Percentiles rank a stretch among this genome's conserved stretches.
These are phyloP conservation scores for Oligia latruncula DNA, from an alignment of 2,888 invertebrate genomes.

Conservation along the genomic window DNA sequence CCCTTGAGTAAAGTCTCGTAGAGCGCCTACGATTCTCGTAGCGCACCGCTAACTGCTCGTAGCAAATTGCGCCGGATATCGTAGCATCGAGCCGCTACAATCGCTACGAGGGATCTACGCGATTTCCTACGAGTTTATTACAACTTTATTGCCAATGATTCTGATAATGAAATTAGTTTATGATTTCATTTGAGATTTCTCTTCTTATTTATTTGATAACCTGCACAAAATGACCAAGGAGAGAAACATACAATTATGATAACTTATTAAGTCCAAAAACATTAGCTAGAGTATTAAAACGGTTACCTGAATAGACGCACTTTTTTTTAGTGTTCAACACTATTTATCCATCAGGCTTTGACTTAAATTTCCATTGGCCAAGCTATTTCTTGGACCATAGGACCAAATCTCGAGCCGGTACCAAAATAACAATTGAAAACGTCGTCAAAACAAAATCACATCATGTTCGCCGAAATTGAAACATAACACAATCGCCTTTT, in stretches of 20 bases:
- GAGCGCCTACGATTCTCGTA: slow-evolving; percentile 48
- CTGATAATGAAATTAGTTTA: not conserved
- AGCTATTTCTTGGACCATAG: not conserved
- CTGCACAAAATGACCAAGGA: not conserved
- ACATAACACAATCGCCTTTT: slow-evolving; percentile 18
- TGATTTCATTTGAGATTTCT: not conserved
- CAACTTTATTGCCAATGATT: not conserved
- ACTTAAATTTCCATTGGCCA: not conserved
- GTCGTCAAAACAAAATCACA: not conserved
- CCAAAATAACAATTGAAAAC: not conserved
- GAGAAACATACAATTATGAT: not conserved
- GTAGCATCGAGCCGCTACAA: slow-evolving; percentile 48
- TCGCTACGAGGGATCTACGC: slow-evolving; percentile 55
- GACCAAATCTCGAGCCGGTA: not conserved
- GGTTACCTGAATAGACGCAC: not conserved
- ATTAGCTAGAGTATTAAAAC: not conserved
- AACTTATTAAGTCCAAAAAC: not conserved
- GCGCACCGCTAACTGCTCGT: slow-evolving; percentile 45
- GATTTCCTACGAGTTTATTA: slow-evolving; percentile 45
- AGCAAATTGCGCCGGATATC: slow-evolving; percentile 61
- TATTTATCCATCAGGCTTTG: too few species aligned
- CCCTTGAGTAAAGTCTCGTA: slow-evolving; percentile 19
- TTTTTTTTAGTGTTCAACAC: not conserved
- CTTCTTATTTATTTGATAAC: not conserved
- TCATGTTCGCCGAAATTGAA: slow-evolving; percentile 13